Evolutionary conservation across 53 echinoderm and acorn worm species (phyloP).

Genomic region (Glandiceps talaboti): DNA sequence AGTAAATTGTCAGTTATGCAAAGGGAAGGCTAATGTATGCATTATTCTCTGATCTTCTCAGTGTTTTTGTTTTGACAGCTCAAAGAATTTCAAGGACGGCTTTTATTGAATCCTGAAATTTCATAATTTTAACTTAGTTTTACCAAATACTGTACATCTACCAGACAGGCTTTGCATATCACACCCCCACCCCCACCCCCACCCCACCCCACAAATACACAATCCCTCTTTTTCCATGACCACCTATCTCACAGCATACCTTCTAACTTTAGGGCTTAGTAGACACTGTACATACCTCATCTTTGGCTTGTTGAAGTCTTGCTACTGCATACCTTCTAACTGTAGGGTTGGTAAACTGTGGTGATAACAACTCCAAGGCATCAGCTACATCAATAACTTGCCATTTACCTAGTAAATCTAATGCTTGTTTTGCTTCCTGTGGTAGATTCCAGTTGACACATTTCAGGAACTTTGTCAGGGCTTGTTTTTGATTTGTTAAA

Average conservation of each 20-base stretch:
- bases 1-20: background rate
- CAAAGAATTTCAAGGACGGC: too few relatives aligned
- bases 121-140: too few relatives aligned
- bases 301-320: conserved; percentile 73
- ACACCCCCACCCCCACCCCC: background rate
- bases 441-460: conserved; percentile 93
- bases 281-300: conserved; percentile 90
- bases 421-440: conserved; percentile 83
- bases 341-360: conserved; percentile 78
- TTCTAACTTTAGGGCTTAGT: too few relatives aligned
- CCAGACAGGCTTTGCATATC: background rate
- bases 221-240: too few relatives aligned
- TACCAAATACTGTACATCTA: too few relatives aligned
- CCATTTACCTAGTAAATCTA: conserved; percentile 77
- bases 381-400: conserved; percentile 91
- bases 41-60: too few relatives aligned
- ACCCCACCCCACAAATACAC: background rate
- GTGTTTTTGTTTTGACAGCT: too few relatives aligned
- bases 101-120: too few relatives aligned
- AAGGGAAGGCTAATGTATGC: too few relatives aligned
- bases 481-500: conserved; percentile 86
- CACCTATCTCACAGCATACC: too few relatives aligned
- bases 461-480: conserved; percentile 94
- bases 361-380: conserved; percentile 92
- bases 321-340: conserved; percentile 90